These are phyloP conservation scores for Rhabdophis nuchalis DNA, from an alignment of 2,797 vertebrate genomes.

Conservation along the genomic window DNA sequence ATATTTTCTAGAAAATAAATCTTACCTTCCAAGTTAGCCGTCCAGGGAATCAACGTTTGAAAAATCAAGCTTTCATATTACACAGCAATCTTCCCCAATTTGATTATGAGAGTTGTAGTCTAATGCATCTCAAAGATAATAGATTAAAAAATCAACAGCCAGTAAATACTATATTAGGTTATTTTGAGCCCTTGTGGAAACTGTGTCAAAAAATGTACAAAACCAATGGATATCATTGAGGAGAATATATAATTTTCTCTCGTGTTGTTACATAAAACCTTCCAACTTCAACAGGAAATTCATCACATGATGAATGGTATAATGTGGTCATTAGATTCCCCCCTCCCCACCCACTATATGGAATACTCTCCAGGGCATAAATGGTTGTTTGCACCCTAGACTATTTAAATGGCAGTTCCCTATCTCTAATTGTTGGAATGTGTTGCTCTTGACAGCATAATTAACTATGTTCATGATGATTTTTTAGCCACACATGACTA, in stretches of 20 bases:
- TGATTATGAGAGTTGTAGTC: not conserved
- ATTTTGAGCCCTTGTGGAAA: not conserved
- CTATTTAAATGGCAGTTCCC: conserved; percentile 41
- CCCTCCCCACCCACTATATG: too few species aligned
- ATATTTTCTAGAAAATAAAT: not conserved
- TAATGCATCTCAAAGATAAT: not conserved
- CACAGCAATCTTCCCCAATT: not conserved
- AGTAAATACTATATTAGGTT: not conserved
- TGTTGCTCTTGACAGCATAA: conserved; percentile 66
- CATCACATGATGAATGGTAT: not conserved
- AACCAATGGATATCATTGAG: not conserved
- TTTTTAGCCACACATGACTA: conserved; percentile 59
- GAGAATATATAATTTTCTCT: not conserved
- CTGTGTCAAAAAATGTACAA: not conserved
- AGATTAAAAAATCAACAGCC: not conserved
- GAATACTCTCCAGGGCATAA: not conserved
- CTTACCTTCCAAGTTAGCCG: not conserved
- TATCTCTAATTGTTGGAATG: conserved; percentile 38
- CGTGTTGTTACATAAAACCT: not conserved
- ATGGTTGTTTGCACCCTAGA: not conserved
- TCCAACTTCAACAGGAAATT: not conserved
- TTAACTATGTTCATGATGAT: conserved; percentile 65
- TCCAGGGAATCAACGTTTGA: not conserved
- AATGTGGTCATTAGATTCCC: not conserved
- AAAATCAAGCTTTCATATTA: not conserved